Conservation (phyloP, 2,113 vertebrate genomes). For the Tachysurus vachellii region DNA sequence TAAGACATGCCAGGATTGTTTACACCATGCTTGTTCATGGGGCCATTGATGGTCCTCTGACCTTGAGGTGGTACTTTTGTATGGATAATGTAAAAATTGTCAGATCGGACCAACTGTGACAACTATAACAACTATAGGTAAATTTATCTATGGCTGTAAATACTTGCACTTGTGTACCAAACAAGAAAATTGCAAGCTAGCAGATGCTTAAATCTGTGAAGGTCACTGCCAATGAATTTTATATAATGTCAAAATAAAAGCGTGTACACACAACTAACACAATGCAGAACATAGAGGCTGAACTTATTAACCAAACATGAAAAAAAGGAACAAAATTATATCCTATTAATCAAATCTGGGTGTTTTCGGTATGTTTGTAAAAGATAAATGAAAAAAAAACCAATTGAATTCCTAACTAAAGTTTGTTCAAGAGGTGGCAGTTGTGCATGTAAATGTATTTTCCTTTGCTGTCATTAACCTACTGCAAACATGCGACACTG, state of each 20-base stretch:
- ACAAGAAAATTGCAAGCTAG: not conserved
- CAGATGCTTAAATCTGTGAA: not conserved
- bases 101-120: not conserved
- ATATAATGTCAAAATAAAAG: not conserved
- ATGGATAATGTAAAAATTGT: not conserved
- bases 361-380: constrained; percentile 7
- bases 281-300: not conserved
- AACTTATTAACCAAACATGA: not conserved
- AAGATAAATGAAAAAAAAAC: not conserved
- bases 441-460: not conserved
- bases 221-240: not conserved
- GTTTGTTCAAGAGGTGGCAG: not conserved
- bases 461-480: not conserved
- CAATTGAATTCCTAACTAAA: not conserved
- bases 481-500: not conserved
- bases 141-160: not conserved
- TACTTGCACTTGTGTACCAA: not conserved
- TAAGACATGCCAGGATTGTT: not conserved
- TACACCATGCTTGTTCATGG: not conserved
- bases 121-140: not conserved
- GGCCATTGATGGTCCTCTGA: not conserved
- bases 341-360: not conserved
- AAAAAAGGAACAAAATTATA: not conserved
- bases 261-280: too few relatives aligned
- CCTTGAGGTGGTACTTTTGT: not conserved